These are phyloP conservation scores for Platypus cylindrus DNA, from an alignment of 2,888 invertebrate genomes.

Conservation along the genomic window DNA sequence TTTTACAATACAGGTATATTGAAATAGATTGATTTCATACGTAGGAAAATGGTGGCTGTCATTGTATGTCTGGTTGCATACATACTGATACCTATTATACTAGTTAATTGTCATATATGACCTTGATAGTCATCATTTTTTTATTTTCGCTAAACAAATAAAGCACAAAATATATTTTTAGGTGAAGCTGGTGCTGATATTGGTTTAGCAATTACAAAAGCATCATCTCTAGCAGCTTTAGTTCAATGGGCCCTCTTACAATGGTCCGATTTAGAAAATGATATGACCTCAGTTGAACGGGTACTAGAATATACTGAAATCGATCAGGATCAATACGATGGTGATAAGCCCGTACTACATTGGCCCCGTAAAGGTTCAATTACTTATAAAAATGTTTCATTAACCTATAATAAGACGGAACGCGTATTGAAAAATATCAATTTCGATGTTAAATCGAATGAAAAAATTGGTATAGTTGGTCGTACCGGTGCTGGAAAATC, in stretches of 20 bases:
- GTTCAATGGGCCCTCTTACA: constrained; percentile 55
- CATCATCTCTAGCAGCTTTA: constrained; percentile 46
- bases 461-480: constrained; percentile 69
- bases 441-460: constrained; percentile 52
- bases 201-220: constrained; percentile 38
- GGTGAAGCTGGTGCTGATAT: constrained; percentile 38
- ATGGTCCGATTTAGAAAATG: constrained; percentile 67
- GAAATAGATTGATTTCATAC: constrained; percentile 4
- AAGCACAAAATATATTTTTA: no score
- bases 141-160: no score
- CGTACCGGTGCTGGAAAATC: constrained; percentile 77
- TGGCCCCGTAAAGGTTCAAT: constrained; percentile 63
- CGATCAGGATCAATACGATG: constrained; percentile 27
- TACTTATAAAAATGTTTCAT: constrained; percentile 45
- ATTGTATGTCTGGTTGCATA: no score
- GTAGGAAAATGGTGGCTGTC: background rate
- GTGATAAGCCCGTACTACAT: constrained; percentile 40
- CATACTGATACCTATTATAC: no score
- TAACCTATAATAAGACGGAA: constrained; percentile 63
- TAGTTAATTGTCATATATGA: no score
- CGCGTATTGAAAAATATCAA: constrained; percentile 54
- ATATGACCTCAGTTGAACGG: constrained; percentile 83
- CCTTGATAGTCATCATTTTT: no score
- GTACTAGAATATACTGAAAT: constrained; percentile 40
- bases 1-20: constrained; percentile 20